Evolutionary conservation across 2,888 invertebrate genomes (phyloP).

Genomic region (Apodemia hepburni): DNA sequence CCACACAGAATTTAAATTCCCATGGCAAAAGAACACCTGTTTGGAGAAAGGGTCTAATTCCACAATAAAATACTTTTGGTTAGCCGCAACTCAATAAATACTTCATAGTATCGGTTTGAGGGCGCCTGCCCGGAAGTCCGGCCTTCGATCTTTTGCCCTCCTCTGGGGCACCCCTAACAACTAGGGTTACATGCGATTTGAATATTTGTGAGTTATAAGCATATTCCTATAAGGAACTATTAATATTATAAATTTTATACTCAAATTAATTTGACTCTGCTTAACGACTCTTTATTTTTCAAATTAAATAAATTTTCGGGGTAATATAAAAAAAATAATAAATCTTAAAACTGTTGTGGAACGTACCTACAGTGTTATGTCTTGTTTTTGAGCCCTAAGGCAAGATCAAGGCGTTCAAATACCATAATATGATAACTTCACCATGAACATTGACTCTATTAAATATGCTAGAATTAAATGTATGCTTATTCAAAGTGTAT

Average conservation of each 20-base stretch:
- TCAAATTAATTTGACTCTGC: too few species aligned
- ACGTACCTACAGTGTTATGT: too few species aligned
- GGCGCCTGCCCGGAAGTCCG: constrained; percentile 70
- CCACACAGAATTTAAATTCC: constrained; percentile 35
- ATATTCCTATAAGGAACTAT: constrained; percentile 26
- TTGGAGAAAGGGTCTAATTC: constrained; percentile 58
- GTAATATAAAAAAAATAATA: too few species aligned
- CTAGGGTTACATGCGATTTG: constrained; percentile 48
- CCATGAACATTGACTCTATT: too few species aligned
- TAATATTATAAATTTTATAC: neutral
- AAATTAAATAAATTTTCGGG: too few species aligned
- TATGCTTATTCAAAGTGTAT: too few species aligned
- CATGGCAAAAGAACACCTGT: constrained; percentile 33
- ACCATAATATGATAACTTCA: too few species aligned
- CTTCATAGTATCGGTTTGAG: constrained; percentile 76
- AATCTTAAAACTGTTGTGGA: too few species aligned
- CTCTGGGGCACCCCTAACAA: constrained; percentile 38
- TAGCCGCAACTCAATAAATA: constrained; percentile 78
- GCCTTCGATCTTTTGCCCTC: constrained; percentile 70
- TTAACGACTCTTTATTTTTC: too few species aligned
- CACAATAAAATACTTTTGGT: constrained; percentile 76
- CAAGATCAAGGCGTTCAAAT: too few species aligned
- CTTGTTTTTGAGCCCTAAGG: too few species aligned
- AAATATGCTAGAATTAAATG: too few species aligned
- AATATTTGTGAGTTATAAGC: constrained; percentile 29